Percentiles rank a stretch among this genome's conserved stretches.
Evolutionary conservation across 2,888 invertebrate genomes (phyloP).

Genomic region (Perizoma flavofasciatum): DNA sequence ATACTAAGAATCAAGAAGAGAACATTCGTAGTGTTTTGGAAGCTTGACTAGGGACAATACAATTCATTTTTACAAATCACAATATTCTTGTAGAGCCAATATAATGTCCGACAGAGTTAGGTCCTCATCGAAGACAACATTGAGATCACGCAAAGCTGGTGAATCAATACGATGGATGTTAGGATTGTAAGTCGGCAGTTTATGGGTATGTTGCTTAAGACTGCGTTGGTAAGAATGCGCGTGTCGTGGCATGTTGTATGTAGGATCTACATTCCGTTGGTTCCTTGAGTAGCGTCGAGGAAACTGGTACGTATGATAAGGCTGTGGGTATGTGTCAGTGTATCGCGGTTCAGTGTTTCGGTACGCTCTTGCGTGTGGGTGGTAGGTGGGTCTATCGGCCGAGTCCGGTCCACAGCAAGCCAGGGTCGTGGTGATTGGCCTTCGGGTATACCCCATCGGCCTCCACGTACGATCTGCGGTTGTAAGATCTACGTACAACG

Average conservation of each 20-base stretch:
- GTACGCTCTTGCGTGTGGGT: conserved; percentile 10
- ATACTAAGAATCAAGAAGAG: too few species aligned
- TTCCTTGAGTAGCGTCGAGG: too few species aligned
- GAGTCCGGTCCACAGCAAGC: conserved; percentile 86
- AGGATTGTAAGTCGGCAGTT: too few species aligned
- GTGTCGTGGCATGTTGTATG: not conserved
- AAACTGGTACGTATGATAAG: too few species aligned
- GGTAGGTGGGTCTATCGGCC: conserved; percentile 69
- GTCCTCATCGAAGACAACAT: conserved; percentile 25
- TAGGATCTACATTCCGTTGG: too few species aligned
- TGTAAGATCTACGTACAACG: conserved; percentile 82
- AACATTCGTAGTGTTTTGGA: too few species aligned
- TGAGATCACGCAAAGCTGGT: conserved; percentile 6
- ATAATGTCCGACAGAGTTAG: conserved; percentile 46
- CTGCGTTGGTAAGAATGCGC: not conserved
- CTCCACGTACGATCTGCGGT: conserved; percentile 85
- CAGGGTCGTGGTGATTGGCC: conserved; percentile 86
- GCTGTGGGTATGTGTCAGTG: too few species aligned
- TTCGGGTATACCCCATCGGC: conserved; percentile 83
- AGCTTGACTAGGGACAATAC: too few species aligned
- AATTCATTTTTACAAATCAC: conserved; percentile 42
- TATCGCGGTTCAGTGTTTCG: too few species aligned
- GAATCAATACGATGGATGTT: too few species aligned
- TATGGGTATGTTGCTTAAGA: not conserved
- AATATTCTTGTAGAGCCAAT: conserved; percentile 51